phyloP scores from a whole-genome alignment of 1,140 invertebrate genomes.

The Hypothenemus hampei region DNA sequence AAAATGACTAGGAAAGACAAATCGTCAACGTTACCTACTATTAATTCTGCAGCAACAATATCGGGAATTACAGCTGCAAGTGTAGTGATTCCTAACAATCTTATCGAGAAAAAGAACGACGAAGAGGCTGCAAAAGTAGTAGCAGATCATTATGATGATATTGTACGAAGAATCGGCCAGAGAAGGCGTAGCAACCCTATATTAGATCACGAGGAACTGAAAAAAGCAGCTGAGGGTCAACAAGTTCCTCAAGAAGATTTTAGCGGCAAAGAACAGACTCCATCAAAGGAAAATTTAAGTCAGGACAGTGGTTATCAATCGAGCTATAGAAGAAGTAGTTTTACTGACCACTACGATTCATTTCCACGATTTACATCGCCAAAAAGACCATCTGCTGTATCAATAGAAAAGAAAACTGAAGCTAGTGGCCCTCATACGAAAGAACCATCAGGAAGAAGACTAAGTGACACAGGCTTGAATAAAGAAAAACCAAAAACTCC shows the following conservation, averaged over 20 bases:
- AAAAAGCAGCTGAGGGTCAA: slow-evolving; percentile 40
- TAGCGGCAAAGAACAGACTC: slow-evolving; percentile 28
- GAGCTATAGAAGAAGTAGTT: slow-evolving; percentile 23
- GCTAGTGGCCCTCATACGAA: neutral
- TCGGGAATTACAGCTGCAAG: slow-evolving; percentile 41
- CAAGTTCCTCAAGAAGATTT: slow-evolving; percentile 19
- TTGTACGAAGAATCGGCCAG: slow-evolving; percentile 63
- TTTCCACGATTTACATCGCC: slow-evolving; percentile 5
- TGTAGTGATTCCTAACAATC: slow-evolving; percentile 38
- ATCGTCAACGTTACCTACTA: slow-evolving; percentile 21
- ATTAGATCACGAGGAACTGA: slow-evolving; percentile 18
- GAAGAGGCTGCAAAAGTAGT: slow-evolving; percentile 62
- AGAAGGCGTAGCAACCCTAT: slow-evolving; percentile 43
- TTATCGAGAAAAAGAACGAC: slow-evolving; percentile 36
- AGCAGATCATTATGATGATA: slow-evolving; percentile 74
- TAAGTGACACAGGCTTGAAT: neutral
- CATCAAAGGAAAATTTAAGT: slow-evolving; percentile 52
- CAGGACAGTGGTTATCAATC: slow-evolving; percentile 51
- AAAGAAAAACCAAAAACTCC: neutral
- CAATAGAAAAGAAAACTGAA: neutral
- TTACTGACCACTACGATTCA: slow-evolving; percentile 25
- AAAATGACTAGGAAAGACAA: slow-evolving; percentile 11
- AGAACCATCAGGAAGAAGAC: neutral
- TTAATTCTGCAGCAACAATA: slow-evolving; percentile 34
- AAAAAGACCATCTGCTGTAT: neutral